These are phyloP conservation scores for Clamator glandarius DNA, from an alignment of 2,797 vertebrate genomes.

Conservation along the genomic window DNA sequence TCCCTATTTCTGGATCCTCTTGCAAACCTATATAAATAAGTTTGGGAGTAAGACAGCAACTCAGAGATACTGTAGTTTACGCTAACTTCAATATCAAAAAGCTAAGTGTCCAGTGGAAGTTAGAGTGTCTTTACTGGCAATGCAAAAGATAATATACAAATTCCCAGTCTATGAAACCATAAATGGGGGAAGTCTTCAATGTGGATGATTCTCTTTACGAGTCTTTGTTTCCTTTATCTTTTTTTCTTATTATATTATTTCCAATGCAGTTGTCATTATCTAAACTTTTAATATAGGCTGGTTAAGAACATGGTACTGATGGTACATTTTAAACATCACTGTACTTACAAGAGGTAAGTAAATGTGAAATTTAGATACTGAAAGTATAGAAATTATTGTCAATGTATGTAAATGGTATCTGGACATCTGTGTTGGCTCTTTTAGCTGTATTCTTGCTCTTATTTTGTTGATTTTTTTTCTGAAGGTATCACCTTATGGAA, in stretches of 20 bases:
- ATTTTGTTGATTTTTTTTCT: neutral
- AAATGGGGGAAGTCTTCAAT: neutral
- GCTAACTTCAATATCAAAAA: neutral
- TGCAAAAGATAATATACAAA: neutral
- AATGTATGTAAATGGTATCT: neutral
- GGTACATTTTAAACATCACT: neutral
- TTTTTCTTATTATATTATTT: neutral
- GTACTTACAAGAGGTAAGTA: neutral
- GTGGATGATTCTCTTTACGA: neutral
- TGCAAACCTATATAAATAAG: neutral
- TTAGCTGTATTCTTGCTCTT: neutral
- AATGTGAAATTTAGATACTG: neutral
- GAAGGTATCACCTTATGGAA: neutral
- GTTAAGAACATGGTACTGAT: neutral
- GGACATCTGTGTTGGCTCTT: neutral
- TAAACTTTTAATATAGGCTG: neutral
- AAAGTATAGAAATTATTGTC: neutral
- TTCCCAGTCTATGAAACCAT: neutral
- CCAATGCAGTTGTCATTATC: neutral
- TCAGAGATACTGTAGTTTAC: neutral
- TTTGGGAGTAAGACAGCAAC: neutral
- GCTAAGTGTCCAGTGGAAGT: rapidly evolving
- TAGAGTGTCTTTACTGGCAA: rapidly evolving
- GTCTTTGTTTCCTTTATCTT: rapidly evolving
- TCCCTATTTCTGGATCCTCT: neutral